Evolutionary conservation across 2,113 vertebrate species (phyloP), one percentile per base, ranked within the genome.

Genomic region (Microtus oregoni): DNA sequence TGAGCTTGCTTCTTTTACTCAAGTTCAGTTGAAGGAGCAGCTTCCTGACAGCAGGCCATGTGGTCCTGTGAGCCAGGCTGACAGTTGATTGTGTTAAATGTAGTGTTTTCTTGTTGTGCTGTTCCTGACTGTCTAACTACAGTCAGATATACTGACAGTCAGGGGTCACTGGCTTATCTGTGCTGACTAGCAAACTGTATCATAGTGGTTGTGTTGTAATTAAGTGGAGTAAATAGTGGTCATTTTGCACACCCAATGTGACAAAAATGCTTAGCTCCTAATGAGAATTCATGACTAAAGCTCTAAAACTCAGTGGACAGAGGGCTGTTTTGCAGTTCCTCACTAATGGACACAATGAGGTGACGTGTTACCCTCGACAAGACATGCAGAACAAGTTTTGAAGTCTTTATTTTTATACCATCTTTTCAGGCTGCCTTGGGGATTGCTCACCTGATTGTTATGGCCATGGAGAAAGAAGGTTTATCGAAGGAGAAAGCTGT

Each of bases 401-500:
- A 58, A 26, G 8, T 28, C 38, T 90, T 91, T 94, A 15, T 86
- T 89, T 93, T 87, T 2, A 30, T 96, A 58, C 73, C 30, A 0
- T 96, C 77, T 93, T 94, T 95, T 79, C 92, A 99, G 99, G 99
- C 99, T 98, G 99, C 99, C 0, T 98, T 99, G 98, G 99, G 99
- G 14, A 99, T 99, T 91, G 99, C 99, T 95, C 99, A 99, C 92
- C 98, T 99, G 58, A 98, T 99, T 97, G 79, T 99, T 96, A 99
- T 99, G 99, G 99, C 99, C 78, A 99, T 99, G 99, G 98, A 99
- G 98, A 99, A 99, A 97, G 99, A 99, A 98, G 99, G 99, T 1
- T 97, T 98, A 55, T 32, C 98, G 2, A 98, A 97, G 93, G 98
- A 99, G 19, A 97, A 98, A 91, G 98, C 99, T 86, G 52, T 99